Base-by-base conservation (phyloP, 2,113 vertebrate genomes). In the Athene noctua region DNA sequence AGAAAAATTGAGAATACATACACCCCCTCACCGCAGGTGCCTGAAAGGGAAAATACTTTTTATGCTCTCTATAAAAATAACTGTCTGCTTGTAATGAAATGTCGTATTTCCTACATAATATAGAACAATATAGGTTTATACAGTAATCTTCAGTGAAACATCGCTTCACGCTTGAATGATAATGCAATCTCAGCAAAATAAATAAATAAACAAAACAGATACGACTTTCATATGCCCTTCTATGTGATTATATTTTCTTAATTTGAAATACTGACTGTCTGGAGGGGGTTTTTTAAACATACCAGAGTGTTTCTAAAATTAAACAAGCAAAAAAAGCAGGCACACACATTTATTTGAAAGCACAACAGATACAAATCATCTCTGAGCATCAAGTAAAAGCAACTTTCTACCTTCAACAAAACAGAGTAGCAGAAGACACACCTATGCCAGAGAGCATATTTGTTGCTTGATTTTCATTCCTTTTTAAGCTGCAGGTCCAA, bases 141-240 rank as follows among this genome's bases (percentile, higher is more conserved):
- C 91, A 89, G 88, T 91, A 96, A 97, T 97, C 95, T 96, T 96
- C 94, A 89, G 80, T 95, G 90, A 95, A 95, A 96, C 86, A 96
- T 90, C n/a, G 2, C 94, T 96, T 97, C 96, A 95, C 79, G 87
- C 83, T 91, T 94, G 91, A 88, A 88, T 90, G 93, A 92, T 96
- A 92, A 97, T 72, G 90, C 93, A 96, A 94, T 90, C 89, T 96
- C 95, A 97, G 94, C 81, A 94, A 97, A 94, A 94, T 93, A 95
- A 92, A 94, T 80, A 86, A 83, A 94, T 11, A 89, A 83, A 97
- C 26, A 90, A 86, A 70, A 78, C 25, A 92, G 88, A 59, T 22
- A 86, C 4, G 44, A 77, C 88, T 93, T 94, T 95, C 90, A 88
- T 38, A 88, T 46, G 90, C 61, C 71, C 94, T 97, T 88, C 90